Conservation (phyloP, 1,140 invertebrate genomes). For the Eumeta japonica region DNA sequence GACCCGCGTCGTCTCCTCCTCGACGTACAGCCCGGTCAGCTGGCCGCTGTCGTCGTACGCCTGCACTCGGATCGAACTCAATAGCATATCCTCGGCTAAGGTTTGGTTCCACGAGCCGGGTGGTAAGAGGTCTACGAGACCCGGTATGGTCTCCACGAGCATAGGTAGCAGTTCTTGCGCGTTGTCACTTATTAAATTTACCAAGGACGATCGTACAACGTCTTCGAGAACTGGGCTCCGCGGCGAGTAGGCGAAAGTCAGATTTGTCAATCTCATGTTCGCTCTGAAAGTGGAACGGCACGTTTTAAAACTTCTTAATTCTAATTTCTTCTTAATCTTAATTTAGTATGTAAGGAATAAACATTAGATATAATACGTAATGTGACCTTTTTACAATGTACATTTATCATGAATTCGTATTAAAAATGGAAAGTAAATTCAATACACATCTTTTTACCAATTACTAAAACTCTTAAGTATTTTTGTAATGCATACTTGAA, state of each 20-base stretch:
- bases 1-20: slow-evolving; percentile 26
- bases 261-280: slow-evolving; percentile 26
- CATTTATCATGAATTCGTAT: too few relatives aligned
- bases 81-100: slow-evolving; percentile 29
- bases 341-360: too few relatives aligned
- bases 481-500: too few relatives aligned
- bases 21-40: slow-evolving; percentile 27
- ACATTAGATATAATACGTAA: too few relatives aligned
- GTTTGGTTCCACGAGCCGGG: too few relatives aligned
- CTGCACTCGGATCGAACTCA: slow-evolving; percentile 21
- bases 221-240: slow-evolving; percentile 31
- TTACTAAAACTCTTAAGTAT: too few relatives aligned
- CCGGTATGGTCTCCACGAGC: not conserved
- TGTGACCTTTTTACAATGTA: too few relatives aligned
- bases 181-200: slow-evolving; percentile 29
- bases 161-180: slow-evolving; percentile 13
- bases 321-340: too few relatives aligned
- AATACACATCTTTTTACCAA: too few relatives aligned
- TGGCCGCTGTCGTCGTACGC: slow-evolving; percentile 28
- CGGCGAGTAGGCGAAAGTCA: slow-evolving; percentile 43
- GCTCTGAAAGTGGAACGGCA: too few relatives aligned
- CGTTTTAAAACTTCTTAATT: too few relatives aligned
- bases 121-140: not conserved
- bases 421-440: too few relatives aligned
- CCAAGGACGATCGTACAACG: slow-evolving; percentile 24